Evolutionary conservation across 2,113 vertebrate genomes (phyloP).

Genomic region (Paradisaea rubra): DNA sequence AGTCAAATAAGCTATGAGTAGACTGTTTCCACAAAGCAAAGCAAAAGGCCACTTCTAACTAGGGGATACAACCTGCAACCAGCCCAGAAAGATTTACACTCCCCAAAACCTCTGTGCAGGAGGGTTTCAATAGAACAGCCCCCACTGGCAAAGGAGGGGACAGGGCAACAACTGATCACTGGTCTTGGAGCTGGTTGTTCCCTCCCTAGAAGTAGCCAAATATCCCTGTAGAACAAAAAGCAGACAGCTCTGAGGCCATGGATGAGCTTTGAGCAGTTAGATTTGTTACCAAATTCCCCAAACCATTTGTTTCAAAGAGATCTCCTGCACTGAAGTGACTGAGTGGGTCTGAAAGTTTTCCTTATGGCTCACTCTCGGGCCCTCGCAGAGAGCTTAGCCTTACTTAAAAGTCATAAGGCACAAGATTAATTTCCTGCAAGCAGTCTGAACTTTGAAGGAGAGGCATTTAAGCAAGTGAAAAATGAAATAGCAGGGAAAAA

Average conservation of each 20-base stretch:
- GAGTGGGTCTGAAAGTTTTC: not conserved
- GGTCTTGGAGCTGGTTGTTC: not conserved
- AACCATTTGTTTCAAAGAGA: not conserved
- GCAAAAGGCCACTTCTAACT: not conserved
- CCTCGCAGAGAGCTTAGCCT: not conserved
- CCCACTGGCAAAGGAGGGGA: not conserved
- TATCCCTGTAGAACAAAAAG: not conserved
- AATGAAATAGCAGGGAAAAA: not conserved
- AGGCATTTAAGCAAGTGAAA: slow-evolving; percentile 21
- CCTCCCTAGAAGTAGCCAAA: not conserved
- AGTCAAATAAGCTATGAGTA: not conserved
- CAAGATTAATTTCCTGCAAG: not conserved
- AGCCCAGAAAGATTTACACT: not conserved
- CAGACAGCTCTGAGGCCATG: not conserved
- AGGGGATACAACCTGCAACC: not conserved
- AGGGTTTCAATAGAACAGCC: not conserved
- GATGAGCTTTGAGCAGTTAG: not conserved
- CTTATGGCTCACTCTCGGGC: not conserved
- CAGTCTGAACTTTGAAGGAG: slow-evolving; percentile 7
- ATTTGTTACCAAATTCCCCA: not conserved
- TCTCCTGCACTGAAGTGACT: not conserved
- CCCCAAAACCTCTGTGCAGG: not conserved
- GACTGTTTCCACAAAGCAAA: not conserved
- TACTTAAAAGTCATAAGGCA: slow-evolving; percentile 2
- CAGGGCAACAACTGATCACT: rapidly evolving